Percentiles rank a stretch among this genome's conserved stretches.
Evolutionary conservation across 2,113 vertebrate species (phyloP).

Genomic region (Eurystomus gularis): DNA sequence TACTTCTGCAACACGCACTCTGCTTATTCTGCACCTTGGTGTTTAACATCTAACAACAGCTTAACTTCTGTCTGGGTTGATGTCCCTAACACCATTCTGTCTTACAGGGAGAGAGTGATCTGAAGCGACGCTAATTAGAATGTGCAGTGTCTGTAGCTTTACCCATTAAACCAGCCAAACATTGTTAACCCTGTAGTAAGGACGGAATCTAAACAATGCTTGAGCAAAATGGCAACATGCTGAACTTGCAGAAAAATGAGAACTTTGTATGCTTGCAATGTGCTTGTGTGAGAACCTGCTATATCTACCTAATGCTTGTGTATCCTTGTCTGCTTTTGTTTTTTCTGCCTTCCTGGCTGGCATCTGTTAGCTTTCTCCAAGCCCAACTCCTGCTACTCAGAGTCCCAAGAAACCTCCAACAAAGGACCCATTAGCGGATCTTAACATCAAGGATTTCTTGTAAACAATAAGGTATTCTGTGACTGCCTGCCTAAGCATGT

Average conservation of each 20-base stretch:
- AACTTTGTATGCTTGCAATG: constrained; percentile 17
- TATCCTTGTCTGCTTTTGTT: constrained; percentile 65
- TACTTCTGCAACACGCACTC: background rate
- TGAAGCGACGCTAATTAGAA: background rate
- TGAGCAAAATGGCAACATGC: background rate
- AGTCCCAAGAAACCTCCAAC: constrained; percentile 97
- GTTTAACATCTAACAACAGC: background rate
- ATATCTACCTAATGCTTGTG: constrained; percentile 57
- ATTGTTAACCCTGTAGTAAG: background rate
- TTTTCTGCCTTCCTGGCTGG: constrained; percentile 63
- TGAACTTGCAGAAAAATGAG: background rate
- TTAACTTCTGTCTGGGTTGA: background rate
- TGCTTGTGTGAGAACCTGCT: background rate
- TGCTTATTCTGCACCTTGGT: background rate
- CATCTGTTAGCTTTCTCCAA: constrained; percentile 87
- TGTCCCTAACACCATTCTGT: background rate
- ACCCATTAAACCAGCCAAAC: background rate
- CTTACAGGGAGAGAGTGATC: background rate
- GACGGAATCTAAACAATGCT: background rate
- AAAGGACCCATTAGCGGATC: constrained; percentile 98
- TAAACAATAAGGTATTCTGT: constrained; percentile 84
- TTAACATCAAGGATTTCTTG: constrained; percentile 99
- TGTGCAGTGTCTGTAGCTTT: background rate
- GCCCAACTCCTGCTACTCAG: constrained; percentile 88
- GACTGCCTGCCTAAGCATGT: constrained; percentile 47